Conservation (phyloP, 2,113 vertebrate genomes). For the Alligator sinensis region DNA sequence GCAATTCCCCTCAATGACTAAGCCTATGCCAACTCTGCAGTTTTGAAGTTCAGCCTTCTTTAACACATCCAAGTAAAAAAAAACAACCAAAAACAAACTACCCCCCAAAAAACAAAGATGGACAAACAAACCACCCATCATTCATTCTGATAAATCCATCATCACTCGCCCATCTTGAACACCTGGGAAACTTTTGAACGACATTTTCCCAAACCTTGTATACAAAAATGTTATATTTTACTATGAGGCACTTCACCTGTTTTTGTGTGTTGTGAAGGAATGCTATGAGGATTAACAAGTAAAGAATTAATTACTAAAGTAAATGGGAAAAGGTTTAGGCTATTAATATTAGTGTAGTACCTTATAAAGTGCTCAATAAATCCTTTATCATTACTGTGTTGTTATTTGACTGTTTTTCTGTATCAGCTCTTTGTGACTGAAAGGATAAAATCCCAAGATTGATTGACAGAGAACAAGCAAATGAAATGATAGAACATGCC, state of each 20-base stretch:
- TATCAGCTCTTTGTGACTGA: neutral
- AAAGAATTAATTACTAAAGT: neutral
- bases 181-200: neutral
- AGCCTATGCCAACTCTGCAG: neutral
- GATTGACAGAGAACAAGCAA: neutral
- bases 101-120: no score
- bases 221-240: neutral
- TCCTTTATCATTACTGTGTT: neutral
- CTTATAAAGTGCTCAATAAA: neutral
- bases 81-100: neutral
- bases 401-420: rapidly evolving
- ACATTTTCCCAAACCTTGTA: neutral
- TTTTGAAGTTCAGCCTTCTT: neutral
- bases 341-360: neutral
- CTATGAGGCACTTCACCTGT: neutral
- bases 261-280: neutral
- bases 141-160: neutral
- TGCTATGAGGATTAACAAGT: neutral
- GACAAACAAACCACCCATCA: no score
- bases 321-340: neutral
- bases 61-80: neutral
- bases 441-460: rapidly evolving
- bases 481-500: neutral
- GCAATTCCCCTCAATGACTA: neutral
- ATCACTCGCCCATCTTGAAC: neutral